Percentiles rank a stretch among this genome's conserved stretches.
phyloP scores from a whole-genome alignment of 2,888 invertebrate species.

The Aspidiotus rigidus region DNA sequence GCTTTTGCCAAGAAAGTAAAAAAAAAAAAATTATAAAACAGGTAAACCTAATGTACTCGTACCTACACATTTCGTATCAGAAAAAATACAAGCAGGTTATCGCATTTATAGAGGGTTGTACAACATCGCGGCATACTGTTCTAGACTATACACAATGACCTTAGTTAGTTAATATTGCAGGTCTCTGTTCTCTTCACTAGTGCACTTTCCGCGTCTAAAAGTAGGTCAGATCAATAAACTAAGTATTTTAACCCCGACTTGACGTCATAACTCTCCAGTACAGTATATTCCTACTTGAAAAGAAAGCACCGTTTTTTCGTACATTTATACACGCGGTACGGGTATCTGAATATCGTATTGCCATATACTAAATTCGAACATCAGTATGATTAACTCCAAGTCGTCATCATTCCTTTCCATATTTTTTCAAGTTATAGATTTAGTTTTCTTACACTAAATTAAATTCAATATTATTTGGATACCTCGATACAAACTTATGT shows the following conservation, averaged over 20 bases:
- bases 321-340: not conserved
- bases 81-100: too few relatives aligned
- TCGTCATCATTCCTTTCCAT: too few relatives aligned
- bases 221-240: slow-evolving; percentile 32
- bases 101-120: too few relatives aligned
- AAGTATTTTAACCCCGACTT: slow-evolving; percentile 31
- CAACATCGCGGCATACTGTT: slow-evolving; percentile 18
- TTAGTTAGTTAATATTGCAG: slow-evolving; percentile 26
- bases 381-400: too few relatives aligned
- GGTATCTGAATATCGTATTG: too few relatives aligned
- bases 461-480: too few relatives aligned
- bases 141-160: slow-evolving; percentile 21
- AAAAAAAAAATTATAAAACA: not conserved
- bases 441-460: too few relatives aligned
- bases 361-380: too few relatives aligned
- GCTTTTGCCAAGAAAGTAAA: not conserved
- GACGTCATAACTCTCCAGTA: slow-evolving; percentile 31
- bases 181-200: slow-evolving; percentile 29
- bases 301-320: not conserved
- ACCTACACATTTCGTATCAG: not conserved
- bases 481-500: too few relatives aligned
- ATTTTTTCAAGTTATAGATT: too few relatives aligned
- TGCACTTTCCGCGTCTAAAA: slow-evolving; percentile 26
- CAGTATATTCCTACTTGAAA: slow-evolving; percentile 2
- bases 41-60: not conserved